These are phyloP conservation scores for Drosophila phalerata DNA, from an alignment of 2,888 invertebrate genomes.

Conservation along the genomic window DNA sequence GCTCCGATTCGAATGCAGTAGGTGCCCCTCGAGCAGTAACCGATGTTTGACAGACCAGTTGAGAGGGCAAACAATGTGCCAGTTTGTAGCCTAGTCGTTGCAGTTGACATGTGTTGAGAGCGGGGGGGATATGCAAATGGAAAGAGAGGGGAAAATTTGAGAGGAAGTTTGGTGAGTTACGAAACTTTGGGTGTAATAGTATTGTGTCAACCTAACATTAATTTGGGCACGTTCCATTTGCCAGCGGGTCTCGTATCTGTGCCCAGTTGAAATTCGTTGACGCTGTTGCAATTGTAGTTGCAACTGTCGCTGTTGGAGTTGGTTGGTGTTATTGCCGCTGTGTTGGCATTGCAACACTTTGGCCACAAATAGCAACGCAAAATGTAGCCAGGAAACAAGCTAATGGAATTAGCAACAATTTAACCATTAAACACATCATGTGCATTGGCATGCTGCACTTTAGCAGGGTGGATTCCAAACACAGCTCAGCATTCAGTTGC, in stretches of 20 bases:
- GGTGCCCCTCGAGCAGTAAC: slow-evolving; percentile 2
- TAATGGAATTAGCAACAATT: slow-evolving; percentile 82
- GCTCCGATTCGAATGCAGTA: slow-evolving; percentile 9
- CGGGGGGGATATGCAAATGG: neutral
- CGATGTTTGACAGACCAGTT: slow-evolving; percentile 56
- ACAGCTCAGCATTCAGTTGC: slow-evolving; percentile 16
- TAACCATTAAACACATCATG: slow-evolving; percentile 81
- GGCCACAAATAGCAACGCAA: slow-evolving; percentile 65
- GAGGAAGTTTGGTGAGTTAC: slow-evolving; percentile 15
- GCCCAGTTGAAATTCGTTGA: slow-evolving; percentile 20
- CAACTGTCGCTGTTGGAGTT: slow-evolving; percentile 7
- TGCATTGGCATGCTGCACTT: slow-evolving; percentile 76
- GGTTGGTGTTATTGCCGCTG: slow-evolving; percentile 26
- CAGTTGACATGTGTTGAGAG: neutral
- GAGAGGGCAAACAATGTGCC: slow-evolving; percentile 69
- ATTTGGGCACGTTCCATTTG: slow-evolving; percentile 75
- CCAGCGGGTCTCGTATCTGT: slow-evolving; percentile 34
- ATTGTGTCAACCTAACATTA: slow-evolving; percentile 70
- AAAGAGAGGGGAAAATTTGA: neutral
- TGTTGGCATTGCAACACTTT: slow-evolving; percentile 67
- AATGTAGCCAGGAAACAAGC: slow-evolving; percentile 64
- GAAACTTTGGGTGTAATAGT: slow-evolving; percentile 60
- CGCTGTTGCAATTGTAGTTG: slow-evolving; percentile 19
- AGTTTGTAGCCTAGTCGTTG: slow-evolving; percentile 53
- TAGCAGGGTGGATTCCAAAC: slow-evolving; percentile 17